These are phyloP conservation scores for rat (Rattus norvegicus) DNA, from an alignment of 2,113 vertebrate genomes.

Conservation along the genomic window GRCr8 NC_086032.1:43761501-43762000, in stretches of 20 bases:
- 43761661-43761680: too few relatives aligned
- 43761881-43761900: background rate
- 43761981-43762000: background rate
- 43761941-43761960: constrained; percentile 12
- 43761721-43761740: too few relatives aligned
- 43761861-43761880: background rate
- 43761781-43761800: background rate
- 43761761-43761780: background rate
- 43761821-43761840: background rate
- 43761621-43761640: background rate
- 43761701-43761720: too few relatives aligned
- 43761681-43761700: too few relatives aligned
- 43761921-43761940: background rate
- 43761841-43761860: background rate
- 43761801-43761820: background rate
- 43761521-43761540: background rate
- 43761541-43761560: background rate
- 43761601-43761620: background rate
- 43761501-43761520: constrained; percentile 32
- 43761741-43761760: background rate
- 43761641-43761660: background rate
- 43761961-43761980: background rate
- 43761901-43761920: constrained; percentile 8
- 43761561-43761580: background rate
- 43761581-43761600: background rate